Evolutionary conservation across 2,888 invertebrate genomes (phyloP).

Genomic region (Thymelicus acteon): DNA sequence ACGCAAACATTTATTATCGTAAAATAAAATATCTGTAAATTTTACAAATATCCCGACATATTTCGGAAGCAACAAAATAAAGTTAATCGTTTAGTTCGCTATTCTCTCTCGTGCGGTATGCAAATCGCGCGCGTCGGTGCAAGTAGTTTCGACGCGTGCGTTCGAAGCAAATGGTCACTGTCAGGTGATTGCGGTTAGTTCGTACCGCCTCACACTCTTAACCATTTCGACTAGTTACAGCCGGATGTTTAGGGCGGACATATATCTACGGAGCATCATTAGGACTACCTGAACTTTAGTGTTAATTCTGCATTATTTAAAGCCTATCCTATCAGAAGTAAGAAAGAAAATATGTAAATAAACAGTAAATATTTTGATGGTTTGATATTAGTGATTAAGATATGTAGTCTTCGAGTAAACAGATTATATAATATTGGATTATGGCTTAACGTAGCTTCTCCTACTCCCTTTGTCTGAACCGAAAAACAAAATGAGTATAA

Average conservation of each 20-base stretch:
- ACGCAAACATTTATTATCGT: conserved; percentile 5
- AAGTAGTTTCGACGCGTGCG: conserved; percentile 57
- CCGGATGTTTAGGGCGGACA: conserved; percentile 52
- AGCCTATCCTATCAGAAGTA: not conserved
- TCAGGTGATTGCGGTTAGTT: conserved; percentile 72
- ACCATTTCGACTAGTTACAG: conserved; percentile 69
- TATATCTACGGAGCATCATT: conserved; percentile 19
- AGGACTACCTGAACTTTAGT: not conserved
- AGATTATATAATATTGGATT: no score
- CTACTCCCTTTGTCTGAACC: not conserved
- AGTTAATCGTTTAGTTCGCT: conserved; percentile 11
- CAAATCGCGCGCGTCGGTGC: conserved; percentile 50
- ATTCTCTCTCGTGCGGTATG: conserved; percentile 43
- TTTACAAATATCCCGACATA: not conserved
- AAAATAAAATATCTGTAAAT: conserved; percentile 9
- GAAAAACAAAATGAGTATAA: not conserved
- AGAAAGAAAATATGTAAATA: not conserved
- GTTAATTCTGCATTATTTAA: not conserved
- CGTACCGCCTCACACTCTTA: conserved; percentile 69
- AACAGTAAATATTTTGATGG: no score
- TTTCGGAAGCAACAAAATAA: conserved; percentile 8
- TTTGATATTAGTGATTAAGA: no score
- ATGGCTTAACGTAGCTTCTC: no score
- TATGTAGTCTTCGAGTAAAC: no score
- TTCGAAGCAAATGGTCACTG: conserved; percentile 66